Conservation (phyloP, 2,888 invertebrate species). For the Rutpela maculata region DNA sequence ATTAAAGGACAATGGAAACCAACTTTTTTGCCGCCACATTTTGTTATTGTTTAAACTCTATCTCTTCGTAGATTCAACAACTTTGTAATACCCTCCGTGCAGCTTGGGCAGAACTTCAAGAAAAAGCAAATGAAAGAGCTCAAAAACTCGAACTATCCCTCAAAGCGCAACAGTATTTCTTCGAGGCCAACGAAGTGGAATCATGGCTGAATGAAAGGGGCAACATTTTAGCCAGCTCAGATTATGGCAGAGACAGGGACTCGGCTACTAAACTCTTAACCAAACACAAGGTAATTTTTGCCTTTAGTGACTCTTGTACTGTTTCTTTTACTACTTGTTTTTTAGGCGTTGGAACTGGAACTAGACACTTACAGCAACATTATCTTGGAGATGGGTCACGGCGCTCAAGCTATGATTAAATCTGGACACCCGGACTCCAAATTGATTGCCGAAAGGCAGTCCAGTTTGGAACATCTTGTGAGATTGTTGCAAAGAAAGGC, state of each 20-base stretch:
- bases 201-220: slow-evolving; percentile 94
- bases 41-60: slow-evolving; percentile 30
- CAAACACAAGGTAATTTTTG: slow-evolving; percentile 87
- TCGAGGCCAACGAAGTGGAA: slow-evolving; percentile 94
- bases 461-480: slow-evolving; percentile 85
- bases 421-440: slow-evolving; percentile 90
- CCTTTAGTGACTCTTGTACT: neutral
- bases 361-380: slow-evolving; percentile 94
- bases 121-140: slow-evolving; percentile 83
- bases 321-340: neutral
- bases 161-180: slow-evolving; percentile 93
- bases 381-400: slow-evolving; percentile 94
- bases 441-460: slow-evolving; percentile 86
- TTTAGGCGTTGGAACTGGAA: slow-evolving; percentile 89
- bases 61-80: slow-evolving; percentile 80
- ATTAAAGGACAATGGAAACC: no score
- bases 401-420: slow-evolving; percentile 87
- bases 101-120: slow-evolving; percentile 85
- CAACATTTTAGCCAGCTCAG: slow-evolving; percentile 86
- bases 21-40: no score
- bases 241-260: slow-evolving; percentile 92
- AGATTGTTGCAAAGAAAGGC: slow-evolving; percentile 88
- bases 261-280: slow-evolving; percentile 94
- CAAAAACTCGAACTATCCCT: slow-evolving; percentile 89
- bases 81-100: slow-evolving; percentile 84